These are phyloP conservation scores for Gnathochromis pfefferi DNA, from an alignment of 2,113 vertebrate species.

Conservation along the genomic window DNA sequence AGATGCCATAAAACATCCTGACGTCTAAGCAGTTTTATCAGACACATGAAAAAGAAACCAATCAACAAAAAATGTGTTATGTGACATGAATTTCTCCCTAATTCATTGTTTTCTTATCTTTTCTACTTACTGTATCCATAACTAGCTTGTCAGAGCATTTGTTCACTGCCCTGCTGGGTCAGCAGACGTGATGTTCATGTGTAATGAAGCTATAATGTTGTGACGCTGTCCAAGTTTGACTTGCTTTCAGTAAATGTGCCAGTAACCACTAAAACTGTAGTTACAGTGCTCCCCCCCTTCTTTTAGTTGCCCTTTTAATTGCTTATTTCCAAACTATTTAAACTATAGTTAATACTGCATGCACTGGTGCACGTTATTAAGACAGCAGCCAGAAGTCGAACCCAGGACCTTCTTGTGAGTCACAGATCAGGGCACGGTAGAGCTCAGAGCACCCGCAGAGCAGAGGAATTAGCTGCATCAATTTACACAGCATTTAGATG, in stretches of 20 bases:
- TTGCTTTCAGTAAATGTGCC: neutral
- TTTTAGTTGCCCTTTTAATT: neutral
- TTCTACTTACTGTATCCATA: neutral
- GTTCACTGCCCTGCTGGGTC: neutral
- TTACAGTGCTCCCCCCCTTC: neutral
- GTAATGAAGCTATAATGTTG: neutral
- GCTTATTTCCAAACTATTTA: fast-evolving
- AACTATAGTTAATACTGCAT: fast-evolving
- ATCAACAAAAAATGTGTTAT: fast-evolving
- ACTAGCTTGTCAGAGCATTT: neutral
- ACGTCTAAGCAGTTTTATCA: neutral
- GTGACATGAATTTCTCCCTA: neutral
- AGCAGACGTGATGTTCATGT: neutral
- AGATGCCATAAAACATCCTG: fast-evolving
- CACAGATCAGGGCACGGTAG: neutral
- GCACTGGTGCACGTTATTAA: neutral
- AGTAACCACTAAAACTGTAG: neutral
- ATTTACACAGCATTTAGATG: neutral
- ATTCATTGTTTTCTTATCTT: neutral
- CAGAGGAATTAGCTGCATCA: neutral
- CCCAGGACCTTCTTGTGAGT: neutral
- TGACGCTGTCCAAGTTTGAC: neutral
- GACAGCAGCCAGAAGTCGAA: fast-evolving
- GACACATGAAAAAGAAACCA: neutral
- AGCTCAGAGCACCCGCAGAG: neutral